Conservation (phyloP, 2,113 vertebrate genomes). For the Suricata suricatta region DNA sequence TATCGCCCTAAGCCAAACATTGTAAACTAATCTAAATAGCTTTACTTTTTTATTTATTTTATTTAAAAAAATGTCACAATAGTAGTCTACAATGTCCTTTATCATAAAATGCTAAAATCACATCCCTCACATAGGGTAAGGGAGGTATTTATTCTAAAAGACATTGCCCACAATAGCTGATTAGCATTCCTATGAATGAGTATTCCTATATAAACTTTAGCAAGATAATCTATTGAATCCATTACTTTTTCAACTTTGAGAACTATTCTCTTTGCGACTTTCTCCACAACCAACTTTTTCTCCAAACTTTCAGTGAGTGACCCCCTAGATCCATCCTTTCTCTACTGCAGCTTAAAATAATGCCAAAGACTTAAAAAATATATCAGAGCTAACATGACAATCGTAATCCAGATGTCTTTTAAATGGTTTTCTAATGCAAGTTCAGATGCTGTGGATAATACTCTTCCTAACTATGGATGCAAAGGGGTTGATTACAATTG, state of each 20-base stretch:
- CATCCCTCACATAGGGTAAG: neutral
- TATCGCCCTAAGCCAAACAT: neutral
- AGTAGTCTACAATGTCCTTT: slow-evolving; percentile 37
- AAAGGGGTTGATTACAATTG: neutral
- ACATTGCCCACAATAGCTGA: neutral
- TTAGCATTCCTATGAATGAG: neutral
- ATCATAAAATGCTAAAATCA: slow-evolving; percentile 34
- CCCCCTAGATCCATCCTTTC: neutral
- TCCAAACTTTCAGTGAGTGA: neutral
- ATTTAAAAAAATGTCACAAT: neutral
- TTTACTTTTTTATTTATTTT: slow-evolving; percentile 19
- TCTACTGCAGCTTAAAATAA: slow-evolving; percentile 18
- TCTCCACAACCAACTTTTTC: neutral
- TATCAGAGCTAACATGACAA: neutral
- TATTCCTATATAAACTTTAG: slow-evolving; percentile 28
- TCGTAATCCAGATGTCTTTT: slow-evolving; percentile 41
- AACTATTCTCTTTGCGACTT: slow-evolving; percentile 52
- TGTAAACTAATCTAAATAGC: slow-evolving; percentile 31
- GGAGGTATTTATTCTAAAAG: slow-evolving; percentile 1
- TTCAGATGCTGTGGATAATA: slow-evolving; percentile 14
- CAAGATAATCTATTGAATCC: slow-evolving; percentile 51
- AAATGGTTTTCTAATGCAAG: slow-evolving; percentile 40
- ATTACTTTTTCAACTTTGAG: slow-evolving; percentile 48
- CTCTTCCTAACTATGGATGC: slow-evolving; percentile 22
- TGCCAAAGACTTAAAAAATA: neutral